These are phyloP conservation scores for Chalcosyrphus nemorum DNA, from an alignment of 2,888 invertebrate species.

Conservation along the genomic window DNA sequence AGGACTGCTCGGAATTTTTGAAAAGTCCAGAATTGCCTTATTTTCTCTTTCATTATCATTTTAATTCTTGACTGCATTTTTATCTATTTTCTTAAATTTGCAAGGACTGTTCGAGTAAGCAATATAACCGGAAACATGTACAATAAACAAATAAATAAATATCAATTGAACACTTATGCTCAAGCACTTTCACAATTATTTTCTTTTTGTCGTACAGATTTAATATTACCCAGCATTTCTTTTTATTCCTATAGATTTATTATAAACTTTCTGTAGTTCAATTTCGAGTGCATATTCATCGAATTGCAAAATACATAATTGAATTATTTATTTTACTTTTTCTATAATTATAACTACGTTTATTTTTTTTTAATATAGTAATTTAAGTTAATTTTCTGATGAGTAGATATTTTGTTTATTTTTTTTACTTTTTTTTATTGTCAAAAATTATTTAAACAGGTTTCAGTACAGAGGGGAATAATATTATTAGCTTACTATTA, in stretches of 20 bases:
- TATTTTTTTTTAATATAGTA: constrained; percentile 36
- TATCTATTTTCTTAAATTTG: too few species aligned
- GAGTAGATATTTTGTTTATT: constrained; percentile 49
- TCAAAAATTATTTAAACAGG: constrained; percentile 75
- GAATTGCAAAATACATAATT: constrained; percentile 35
- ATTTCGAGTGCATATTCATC: constrained; percentile 13
- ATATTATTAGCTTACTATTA: constrained; percentile 31
- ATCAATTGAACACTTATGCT: too few species aligned
- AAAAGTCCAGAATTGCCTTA: too few species aligned
- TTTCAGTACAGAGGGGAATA: constrained; percentile 68
- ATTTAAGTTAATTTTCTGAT: constrained; percentile 55
- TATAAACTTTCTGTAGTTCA: neutral
- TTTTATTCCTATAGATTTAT: neutral
- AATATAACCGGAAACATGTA: too few species aligned
- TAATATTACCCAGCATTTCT: constrained; percentile 32
- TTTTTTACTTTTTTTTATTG: constrained; percentile 73
- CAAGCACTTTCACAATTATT: too few species aligned
- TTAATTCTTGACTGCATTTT: too few species aligned
- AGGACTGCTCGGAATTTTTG: too few species aligned
- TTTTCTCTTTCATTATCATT: too few species aligned
- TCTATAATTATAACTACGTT: constrained; percentile 27
- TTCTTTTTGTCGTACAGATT: neutral
- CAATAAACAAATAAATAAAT: too few species aligned
- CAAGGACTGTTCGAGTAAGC: too few species aligned
- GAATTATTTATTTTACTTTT: constrained; percentile 4